A percentile compares a stretch with the other conserved stretches of the same genome.
These are phyloP conservation scores for Bubalus kerabau DNA, from an alignment of 2,113 vertebrate species.

Conservation along the genomic window DNA sequence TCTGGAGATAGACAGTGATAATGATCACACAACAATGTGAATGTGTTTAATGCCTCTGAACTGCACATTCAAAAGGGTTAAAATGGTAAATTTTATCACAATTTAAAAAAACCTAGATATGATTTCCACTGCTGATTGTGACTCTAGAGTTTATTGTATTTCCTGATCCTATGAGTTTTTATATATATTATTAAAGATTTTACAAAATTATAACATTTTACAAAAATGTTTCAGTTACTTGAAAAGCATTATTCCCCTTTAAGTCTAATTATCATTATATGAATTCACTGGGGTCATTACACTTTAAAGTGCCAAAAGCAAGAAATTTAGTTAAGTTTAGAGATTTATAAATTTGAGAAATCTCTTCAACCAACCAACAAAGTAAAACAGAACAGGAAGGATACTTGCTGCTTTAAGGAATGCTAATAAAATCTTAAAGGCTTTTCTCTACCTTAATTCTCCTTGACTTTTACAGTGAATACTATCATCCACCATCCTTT, in stretches of 20 bases:
- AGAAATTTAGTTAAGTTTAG: not conserved
- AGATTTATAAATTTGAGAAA: slow-evolving; percentile 25
- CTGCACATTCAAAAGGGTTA: not conserved
- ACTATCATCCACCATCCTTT: not conserved
- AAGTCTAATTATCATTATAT: not conserved
- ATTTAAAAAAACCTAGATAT: not conserved
- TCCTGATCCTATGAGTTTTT: not conserved
- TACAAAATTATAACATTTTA: not conserved
- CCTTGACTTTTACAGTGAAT: not conserved
- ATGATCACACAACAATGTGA: not conserved
- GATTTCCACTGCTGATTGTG: not conserved
- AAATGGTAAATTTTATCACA: not conserved
- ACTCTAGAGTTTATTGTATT: not conserved
- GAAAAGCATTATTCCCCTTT: not conserved
- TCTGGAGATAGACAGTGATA: not conserved
- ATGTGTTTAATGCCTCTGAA: not conserved
- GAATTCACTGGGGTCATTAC: not conserved
- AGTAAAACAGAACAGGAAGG: slow-evolving; percentile 16
- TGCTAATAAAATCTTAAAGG: not conserved
- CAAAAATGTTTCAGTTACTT: not conserved
- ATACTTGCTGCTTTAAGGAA: not conserved
- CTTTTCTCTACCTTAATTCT: not conserved
- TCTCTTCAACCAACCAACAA: slow-evolving; percentile 3
- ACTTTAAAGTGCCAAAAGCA: not conserved
- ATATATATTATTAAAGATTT: not conserved